These are phyloP conservation scores for Drosophila anceps DNA, from an alignment of 2,888 invertebrate genomes.

Conservation along the genomic window DNA sequence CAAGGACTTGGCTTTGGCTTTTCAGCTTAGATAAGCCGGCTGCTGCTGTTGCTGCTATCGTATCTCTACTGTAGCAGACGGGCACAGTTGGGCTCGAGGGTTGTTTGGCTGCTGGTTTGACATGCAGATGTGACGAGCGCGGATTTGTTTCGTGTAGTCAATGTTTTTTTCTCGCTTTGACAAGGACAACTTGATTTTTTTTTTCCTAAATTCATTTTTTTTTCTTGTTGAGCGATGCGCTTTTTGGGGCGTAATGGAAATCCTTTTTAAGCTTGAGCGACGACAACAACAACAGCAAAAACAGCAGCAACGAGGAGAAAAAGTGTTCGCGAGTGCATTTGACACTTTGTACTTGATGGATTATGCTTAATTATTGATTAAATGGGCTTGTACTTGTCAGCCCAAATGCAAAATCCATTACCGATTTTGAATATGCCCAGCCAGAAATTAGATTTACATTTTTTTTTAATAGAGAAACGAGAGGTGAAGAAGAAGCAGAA, in stretches of 20 bases:
- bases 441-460: conserved; percentile 74
- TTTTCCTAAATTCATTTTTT: conserved; percentile 7
- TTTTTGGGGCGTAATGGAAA: conserved; percentile 54
- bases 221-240: conserved; percentile 55
- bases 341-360: conserved; percentile 85
- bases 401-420: conserved; percentile 71
- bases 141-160: conserved; percentile 77
- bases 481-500: conserved; percentile 22
- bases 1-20: conserved; percentile 67
- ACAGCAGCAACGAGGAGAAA: conserved; percentile 6
- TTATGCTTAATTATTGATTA: conserved; percentile 85
- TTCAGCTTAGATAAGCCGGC: conserved; percentile 74
- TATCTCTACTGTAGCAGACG: conserved; percentile 70
- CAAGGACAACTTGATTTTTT: conserved; percentile 71
- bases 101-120: conserved; percentile 71
- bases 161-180: conserved; percentile 45
- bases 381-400: conserved; percentile 80
- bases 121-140: conserved; percentile 80
- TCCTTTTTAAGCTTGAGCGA: conserved; percentile 53
- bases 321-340: conserved; percentile 83
- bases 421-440: conserved; percentile 62
- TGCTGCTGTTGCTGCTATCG: conserved; percentile 40
- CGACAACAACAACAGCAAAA: conserved; percentile 7
- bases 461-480: conserved; percentile 16
- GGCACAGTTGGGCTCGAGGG: conserved; percentile 49